Percentiles rank a stretch among this genome's conserved stretches.
Conservation (phyloP, 2,113 vertebrate genomes). For the Carassius gibelio region DNA sequence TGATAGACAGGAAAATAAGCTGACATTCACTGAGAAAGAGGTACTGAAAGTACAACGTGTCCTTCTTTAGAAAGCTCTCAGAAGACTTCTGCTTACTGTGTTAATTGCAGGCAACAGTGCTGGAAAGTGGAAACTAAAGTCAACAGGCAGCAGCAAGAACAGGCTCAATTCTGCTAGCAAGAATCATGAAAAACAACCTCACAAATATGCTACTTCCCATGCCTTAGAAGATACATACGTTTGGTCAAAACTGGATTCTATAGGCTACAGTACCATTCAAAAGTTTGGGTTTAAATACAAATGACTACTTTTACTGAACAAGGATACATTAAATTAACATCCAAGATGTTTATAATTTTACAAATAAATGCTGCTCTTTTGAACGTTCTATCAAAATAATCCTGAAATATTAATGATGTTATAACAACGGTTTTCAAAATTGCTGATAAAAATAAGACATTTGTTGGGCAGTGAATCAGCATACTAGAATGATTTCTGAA, state of each 20-base stretch:
- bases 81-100: background rate
- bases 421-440: no score
- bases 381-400: background rate
- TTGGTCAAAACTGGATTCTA: background rate
- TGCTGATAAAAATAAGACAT: no score
- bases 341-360: no score
- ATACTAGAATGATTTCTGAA: no score
- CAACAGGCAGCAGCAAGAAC: background rate
- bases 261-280: background rate
- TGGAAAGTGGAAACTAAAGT: background rate
- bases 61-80: background rate
- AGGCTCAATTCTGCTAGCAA: background rate
- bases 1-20: slow-evolving; percentile 30
- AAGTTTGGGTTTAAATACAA: background rate
- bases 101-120: background rate
- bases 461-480: no score
- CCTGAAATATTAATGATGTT: background rate
- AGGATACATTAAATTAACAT: background rate
- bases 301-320: background rate
- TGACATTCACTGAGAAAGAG: background rate
- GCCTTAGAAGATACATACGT: no score
- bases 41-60: background rate
- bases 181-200: background rate
- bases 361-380: background rate
- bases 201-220: background rate